phyloP scores from a whole-genome alignment of 2,888 invertebrate genomes.

The Incurvaria masculella region DNA sequence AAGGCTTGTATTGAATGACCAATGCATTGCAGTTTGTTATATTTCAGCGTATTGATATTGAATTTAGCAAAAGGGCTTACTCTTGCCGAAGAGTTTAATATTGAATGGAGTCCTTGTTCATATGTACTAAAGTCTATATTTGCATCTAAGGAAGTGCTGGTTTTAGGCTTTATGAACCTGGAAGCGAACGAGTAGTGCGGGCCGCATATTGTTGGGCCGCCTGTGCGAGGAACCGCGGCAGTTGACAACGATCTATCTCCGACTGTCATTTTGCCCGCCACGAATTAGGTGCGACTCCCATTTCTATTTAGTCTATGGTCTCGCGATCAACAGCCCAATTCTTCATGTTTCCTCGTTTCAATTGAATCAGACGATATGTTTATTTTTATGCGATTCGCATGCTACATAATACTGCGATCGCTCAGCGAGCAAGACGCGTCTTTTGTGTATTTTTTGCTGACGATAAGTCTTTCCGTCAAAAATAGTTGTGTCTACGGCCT shows the following conservation, averaged over 20 bases:
- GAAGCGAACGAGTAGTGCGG: not conserved
- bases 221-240: constrained; percentile 12
- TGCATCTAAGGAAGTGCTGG: too few relatives aligned
- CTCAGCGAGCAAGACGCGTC: not conserved
- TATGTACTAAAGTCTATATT: too few relatives aligned
- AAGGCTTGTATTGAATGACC: constrained; percentile 46
- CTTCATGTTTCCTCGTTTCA: not conserved
- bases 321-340: not conserved
- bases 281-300: constrained; percentile 48
- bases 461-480: not conserved
- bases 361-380: too few relatives aligned
- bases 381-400: too few relatives aligned
- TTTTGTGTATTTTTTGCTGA: not conserved
- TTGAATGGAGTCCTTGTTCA: too few relatives aligned
- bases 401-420: too few relatives aligned
- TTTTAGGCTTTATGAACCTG: too few relatives aligned
- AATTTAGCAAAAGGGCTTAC: too few relatives aligned
- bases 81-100: too few relatives aligned
- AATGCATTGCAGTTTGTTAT: constrained; percentile 32
- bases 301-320: constrained; percentile 40
- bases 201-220: not conserved
- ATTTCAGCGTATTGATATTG: constrained; percentile 15
- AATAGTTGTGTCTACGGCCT: not conserved
- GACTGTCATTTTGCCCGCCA: constrained; percentile 44
- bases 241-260: constrained; percentile 53